phyloP scores from a whole-genome alignment of 2,888 invertebrate species.

The Tipula vernalis region DNA sequence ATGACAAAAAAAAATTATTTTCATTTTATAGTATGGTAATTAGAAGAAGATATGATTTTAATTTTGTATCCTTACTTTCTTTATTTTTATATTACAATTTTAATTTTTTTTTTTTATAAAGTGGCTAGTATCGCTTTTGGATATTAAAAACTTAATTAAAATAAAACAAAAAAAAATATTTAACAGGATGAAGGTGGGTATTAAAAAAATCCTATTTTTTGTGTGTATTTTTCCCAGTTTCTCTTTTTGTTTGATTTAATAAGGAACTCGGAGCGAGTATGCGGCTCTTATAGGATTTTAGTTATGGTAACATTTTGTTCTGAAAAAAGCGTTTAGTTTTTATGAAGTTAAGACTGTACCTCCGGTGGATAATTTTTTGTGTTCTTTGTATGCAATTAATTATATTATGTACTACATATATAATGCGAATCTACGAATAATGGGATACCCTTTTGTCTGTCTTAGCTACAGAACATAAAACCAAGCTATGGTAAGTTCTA shows the following conservation, averaged over 20 bases:
- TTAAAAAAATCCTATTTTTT: neutral
- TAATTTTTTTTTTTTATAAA: neutral
- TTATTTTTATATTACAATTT: too few species aligned
- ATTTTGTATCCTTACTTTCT: neutral
- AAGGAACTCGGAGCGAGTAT: neutral
- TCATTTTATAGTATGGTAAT: neutral
- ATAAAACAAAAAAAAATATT: neutral
- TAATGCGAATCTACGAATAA: too few species aligned
- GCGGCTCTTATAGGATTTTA: neutral
- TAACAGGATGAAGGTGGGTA: neutral
- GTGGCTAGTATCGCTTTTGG: neutral
- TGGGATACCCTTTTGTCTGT: too few species aligned
- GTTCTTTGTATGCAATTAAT: neutral
- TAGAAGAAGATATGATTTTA: neutral
- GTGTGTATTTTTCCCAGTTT: neutral
- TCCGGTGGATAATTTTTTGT: neutral
- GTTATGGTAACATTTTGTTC: neutral
- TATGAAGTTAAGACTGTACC: neutral
- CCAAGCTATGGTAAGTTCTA: too few species aligned
- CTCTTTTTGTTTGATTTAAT: neutral
- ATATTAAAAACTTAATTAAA: conserved; percentile 4
- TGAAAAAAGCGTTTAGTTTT: neutral
- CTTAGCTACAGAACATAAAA: too few species aligned
- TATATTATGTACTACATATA: too few species aligned
- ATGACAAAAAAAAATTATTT: neutral